phyloP scores from a whole-genome alignment of 1,140 invertebrate genomes.

The Manduca sexta region DNA sequence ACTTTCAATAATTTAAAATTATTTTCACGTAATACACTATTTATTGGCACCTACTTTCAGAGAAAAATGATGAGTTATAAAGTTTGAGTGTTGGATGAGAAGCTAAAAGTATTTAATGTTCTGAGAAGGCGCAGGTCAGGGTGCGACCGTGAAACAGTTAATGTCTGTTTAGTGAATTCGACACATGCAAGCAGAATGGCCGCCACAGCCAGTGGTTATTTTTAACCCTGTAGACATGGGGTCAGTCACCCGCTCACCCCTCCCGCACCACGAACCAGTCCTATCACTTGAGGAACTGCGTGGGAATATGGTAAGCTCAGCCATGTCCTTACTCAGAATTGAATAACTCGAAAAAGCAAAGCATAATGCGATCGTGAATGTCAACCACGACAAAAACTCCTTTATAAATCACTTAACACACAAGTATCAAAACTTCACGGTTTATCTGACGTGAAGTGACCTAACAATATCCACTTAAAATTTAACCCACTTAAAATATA shows the following conservation, averaged over 20 bases:
- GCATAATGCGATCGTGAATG: constrained; percentile 12
- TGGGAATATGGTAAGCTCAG: constrained; percentile 55
- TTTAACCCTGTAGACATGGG: constrained; percentile 67
- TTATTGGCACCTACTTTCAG: background rate
- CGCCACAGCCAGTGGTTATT: constrained; percentile 63
- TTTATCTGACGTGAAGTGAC: too few relatives aligned
- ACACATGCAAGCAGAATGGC: constrained; percentile 69
- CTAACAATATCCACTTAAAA: too few relatives aligned
- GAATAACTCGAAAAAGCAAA: constrained; percentile 30
- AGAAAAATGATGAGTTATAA: too few relatives aligned
- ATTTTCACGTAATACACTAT: too few relatives aligned
- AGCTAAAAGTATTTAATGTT: constrained; percentile 23
- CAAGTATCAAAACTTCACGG: background rate
- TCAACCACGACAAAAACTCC: background rate
- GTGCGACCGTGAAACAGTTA: constrained; percentile 69
- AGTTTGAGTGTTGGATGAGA: too few relatives aligned
- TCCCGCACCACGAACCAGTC: constrained; percentile 55
- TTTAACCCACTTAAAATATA: too few relatives aligned
- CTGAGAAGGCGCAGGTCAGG: constrained; percentile 60
- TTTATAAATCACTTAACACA: background rate
- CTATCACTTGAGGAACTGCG: constrained; percentile 65
- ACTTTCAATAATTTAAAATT: too few relatives aligned
- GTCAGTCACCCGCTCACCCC: constrained; percentile 64
- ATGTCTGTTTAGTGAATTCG: constrained; percentile 70
- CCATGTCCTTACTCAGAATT: constrained; percentile 33